Base-by-base conservation (phyloP, 2,888 invertebrate species). In the Drosophila flavopinicola region DNA sequence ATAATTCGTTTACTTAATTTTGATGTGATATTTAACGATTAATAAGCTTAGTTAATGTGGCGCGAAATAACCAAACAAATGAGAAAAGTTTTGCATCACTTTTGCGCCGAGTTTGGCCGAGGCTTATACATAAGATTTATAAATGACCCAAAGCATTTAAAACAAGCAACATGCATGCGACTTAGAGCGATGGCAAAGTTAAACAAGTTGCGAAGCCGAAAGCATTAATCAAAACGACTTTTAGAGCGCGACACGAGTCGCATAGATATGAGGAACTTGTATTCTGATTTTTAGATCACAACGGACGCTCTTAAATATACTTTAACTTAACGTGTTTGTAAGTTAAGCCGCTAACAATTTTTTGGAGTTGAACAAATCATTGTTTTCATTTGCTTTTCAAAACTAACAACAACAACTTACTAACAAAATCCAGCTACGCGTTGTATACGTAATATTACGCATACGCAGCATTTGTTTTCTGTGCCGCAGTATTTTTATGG, bases 11-110 rank as follows among this genome's bases (percentile, higher is more conserved):
- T 2, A 3, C 20, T 20, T 11, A 17, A 33, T 39, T 30, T 30
- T 20, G 48, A 20, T 29, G 20, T 39, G 24, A 45, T 48, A 59
- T 56, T 47, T 20, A 63, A 71, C 88, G 87, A 83, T 86, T 88
- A 86, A 83, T 83, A 86, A 74, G 74, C 66, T 59, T 54, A 54
- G 87, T 76, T 86, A 83, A 83, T 83, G 88, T 83, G 57, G 71
- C 88, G 88, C 80, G 78, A 87, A 87, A 85, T 82, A 66, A 69
- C 66, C 51, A 59, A 58, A 56, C 47, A 86, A 86, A 83, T 88
- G 85, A 59, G 85, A 88, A 88, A 83, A 83, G 85, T 83, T 87
- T 86, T 17, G 42, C 61, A 45, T 29, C 64, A 45, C 56, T 60
- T 51, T 44, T 42, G 57, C 51, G 56, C 39, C 44, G 71, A 49